Evolutionary conservation across 2,797 vertebrate species (phyloP).

Genomic region (Ctenopoma kingsleyae): DNA sequence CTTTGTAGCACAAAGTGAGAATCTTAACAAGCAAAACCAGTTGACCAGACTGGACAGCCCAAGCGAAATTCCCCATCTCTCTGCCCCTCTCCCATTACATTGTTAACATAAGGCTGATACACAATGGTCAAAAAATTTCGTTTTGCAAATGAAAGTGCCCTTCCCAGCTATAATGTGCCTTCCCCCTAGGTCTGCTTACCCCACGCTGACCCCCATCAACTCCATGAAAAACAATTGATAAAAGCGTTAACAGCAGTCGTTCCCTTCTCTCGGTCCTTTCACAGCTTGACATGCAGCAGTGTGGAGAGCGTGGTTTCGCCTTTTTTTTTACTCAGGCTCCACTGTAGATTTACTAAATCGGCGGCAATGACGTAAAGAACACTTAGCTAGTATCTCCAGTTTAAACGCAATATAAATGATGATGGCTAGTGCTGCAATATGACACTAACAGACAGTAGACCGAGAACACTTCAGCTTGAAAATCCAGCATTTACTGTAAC

Average conservation of each 20-base stretch:
- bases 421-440: slow-evolving; percentile 67
- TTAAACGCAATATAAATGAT: slow-evolving; percentile 34
- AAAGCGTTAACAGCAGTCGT: slow-evolving; percentile 69
- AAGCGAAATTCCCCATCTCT: slow-evolving; percentile 23
- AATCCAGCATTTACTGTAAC: slow-evolving; percentile 2
- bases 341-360: slow-evolving; percentile 28
- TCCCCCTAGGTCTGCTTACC: slow-evolving; percentile 67
- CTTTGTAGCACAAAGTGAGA: slow-evolving; percentile 61
- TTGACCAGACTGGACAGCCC: slow-evolving; percentile 57
- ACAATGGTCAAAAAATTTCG: slow-evolving; percentile 67
- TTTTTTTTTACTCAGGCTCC: slow-evolving; percentile 16
- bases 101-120: slow-evolving; percentile 60
- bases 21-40: slow-evolving; percentile 73
- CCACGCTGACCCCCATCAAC: slow-evolving; percentile 79
- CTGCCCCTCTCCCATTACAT: slow-evolving; percentile 48
- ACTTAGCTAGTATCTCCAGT: slow-evolving; percentile 14
- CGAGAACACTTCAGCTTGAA: not conserved
- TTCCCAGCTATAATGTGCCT: slow-evolving; percentile 61
- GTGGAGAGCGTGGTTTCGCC: slow-evolving; percentile 52
- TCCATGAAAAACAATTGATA: slow-evolving; percentile 77
- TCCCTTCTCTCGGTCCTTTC: slow-evolving; percentile 54
- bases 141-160: slow-evolving; percentile 78
- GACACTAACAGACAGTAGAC: slow-evolving; percentile 39
- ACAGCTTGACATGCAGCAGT: slow-evolving; percentile 65
- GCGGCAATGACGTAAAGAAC: slow-evolving; percentile 55